Base-by-base conservation (phyloP, 2,888 invertebrate genomes). In the Xestia ashworthii region DNA sequence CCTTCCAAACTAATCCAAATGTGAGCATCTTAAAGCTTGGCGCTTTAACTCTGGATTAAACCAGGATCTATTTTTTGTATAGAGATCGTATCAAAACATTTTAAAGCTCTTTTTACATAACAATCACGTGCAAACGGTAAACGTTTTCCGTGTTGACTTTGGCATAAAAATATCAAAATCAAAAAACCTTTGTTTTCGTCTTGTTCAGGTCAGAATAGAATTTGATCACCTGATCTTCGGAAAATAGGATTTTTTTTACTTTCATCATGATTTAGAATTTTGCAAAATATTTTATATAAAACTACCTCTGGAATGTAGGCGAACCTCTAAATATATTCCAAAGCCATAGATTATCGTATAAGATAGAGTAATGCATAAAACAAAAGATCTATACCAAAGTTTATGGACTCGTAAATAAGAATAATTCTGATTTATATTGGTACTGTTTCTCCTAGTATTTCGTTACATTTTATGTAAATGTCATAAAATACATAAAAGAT, bases 401-500 rank as follows among this genome's bases (percentile, higher is more conserved):
- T 75, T 83, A 74, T 71, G 16, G 50, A 46, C 46, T 73, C 65
- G 22, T 86, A 81, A 86, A 88, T 75, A 75, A 79, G 48, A 76
- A 79, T 80, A 78, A 75, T 48, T 38, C 44, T 55, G 60, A 77
- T 79, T 83, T 84, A 76, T 79, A 64, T 71, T 70, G 12, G 22
- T 79, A 73, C 64, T 62, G 62, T 73, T 80, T 71, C 53, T 71
- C 66, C 64, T 74, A 69, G 70, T 81, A 86, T 80, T 81, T 83
- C 62, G 75, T 78, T 77, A 75, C 22, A 76, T 74, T 84, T 71
- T 78, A 73, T 62, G 65, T 68, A 66, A 66, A 71, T 78, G 74
- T 74, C 64, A 83, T 83, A 74, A 86, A 86, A 83, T 76, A 69
- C 77, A 58, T 74, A 72, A 76, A n/a, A 53, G 19, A 78, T 87